Evolutionary conservation across 2,113 vertebrate genomes (phyloP).

Genomic region (Apodemus speciosus): DNA sequence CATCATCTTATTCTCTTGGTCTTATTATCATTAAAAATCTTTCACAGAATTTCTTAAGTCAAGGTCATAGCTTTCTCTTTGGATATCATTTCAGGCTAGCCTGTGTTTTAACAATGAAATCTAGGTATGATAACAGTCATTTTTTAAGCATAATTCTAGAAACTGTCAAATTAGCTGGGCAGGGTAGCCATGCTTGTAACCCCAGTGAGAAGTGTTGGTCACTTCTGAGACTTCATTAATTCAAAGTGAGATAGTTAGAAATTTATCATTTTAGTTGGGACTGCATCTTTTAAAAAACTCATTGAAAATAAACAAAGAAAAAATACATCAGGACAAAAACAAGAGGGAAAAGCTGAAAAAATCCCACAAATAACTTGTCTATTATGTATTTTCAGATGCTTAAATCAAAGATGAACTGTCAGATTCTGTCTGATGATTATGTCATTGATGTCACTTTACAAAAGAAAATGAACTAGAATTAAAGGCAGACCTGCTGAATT

Average conservation of each 20-base stretch:
- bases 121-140: background rate
- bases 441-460: constrained; percentile 12
- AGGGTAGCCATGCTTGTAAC: background rate
- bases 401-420: constrained; percentile 34
- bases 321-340: background rate
- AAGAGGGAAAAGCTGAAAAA: background rate
- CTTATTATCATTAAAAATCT: background rate
- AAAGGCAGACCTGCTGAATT: background rate
- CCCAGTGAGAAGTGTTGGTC: background rate
- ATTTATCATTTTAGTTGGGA: background rate
- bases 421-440: constrained; percentile 45
- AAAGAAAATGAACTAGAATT: constrained; percentile 6
- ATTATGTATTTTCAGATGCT: constrained; percentile 39
- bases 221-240: background rate
- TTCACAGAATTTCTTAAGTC: background rate
- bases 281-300: background rate
- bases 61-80: background rate
- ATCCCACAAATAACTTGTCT: constrained; percentile 22
- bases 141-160: background rate
- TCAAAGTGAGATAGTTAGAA: background rate
- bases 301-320: background rate
- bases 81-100: background rate
- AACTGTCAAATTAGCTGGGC: background rate
- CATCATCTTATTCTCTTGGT: background rate
- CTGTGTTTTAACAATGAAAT: background rate